phyloP scores from a whole-genome alignment of 2,113 vertebrate species.

The Pelodiscus sinensis region DNA sequence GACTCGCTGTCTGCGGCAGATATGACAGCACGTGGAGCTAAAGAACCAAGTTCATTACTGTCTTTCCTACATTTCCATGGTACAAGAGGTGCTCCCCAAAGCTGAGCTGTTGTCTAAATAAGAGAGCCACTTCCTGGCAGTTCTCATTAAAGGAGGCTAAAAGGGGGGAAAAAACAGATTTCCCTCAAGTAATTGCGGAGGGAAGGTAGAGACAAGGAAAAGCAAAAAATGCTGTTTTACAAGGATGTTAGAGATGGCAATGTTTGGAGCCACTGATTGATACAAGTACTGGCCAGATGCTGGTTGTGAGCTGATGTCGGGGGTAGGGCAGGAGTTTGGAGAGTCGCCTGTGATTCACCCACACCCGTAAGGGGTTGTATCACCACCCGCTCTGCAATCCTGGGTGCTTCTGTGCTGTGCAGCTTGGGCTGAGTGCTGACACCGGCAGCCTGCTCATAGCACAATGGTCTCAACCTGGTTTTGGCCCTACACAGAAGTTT shows the following conservation, averaged over 20 bases:
- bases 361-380: not conserved
- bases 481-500: not conserved
- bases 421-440: not conserved
- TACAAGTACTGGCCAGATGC: not conserved
- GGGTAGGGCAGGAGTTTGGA: not conserved
- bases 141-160: not conserved
- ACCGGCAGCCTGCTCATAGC: not conserved
- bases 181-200: not conserved
- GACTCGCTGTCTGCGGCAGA: conserved; percentile 26
- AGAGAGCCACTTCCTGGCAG: conserved; percentile 1
- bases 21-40: not conserved
- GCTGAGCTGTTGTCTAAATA: conserved; percentile 15
- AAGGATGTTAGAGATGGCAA: not conserved
- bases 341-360: not conserved
- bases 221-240: not conserved
- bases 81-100: conserved; percentile 4
- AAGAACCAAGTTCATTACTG: not conserved
- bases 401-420: not conserved
- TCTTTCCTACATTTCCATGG: not conserved
- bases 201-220: not conserved
- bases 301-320: not conserved
- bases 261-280: not conserved
- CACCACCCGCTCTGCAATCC: not conserved
- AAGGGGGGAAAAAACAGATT: not conserved
- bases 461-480: not conserved